These are phyloP conservation scores for Bibio marci DNA, from an alignment of 2,888 invertebrate genomes.

Conservation along the genomic window DNA sequence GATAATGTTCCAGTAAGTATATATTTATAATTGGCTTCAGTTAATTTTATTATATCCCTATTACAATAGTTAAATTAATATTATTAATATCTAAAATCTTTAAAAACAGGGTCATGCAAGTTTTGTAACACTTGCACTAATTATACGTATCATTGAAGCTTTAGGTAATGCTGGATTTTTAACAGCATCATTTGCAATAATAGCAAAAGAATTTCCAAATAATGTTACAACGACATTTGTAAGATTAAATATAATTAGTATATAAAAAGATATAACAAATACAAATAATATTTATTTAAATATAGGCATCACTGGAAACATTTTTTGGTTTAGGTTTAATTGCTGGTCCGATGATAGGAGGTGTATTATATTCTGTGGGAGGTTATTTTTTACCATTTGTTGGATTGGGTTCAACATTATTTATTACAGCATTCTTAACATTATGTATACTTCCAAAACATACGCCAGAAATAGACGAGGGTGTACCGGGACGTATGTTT, in stretches of 20 bases:
- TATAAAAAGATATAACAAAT: not conserved
- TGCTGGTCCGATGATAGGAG: constrained; percentile 81
- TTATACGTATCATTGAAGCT: constrained; percentile 66
- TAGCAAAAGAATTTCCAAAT: constrained; percentile 74
- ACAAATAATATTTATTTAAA: constrained; percentile 6
- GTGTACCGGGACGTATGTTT: constrained; percentile 40
- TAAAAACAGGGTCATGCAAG: constrained; percentile 39
- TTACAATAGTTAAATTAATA: too few relatives aligned
- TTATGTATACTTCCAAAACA: constrained; percentile 53
- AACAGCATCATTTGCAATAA: constrained; percentile 73
- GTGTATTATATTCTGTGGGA: constrained; percentile 60
- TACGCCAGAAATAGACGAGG: constrained; percentile 34
- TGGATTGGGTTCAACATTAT: constrained; percentile 55
- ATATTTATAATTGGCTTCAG: too few relatives aligned
- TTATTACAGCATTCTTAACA: constrained; percentile 58
- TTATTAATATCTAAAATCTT: too few relatives aligned
- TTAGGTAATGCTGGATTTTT: constrained; percentile 75
- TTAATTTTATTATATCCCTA: too few relatives aligned
- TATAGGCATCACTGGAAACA: constrained; percentile 63
- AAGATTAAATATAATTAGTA: constrained; percentile 27
- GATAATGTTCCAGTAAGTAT: constrained; percentile 11
- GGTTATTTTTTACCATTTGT: constrained; percentile 70
- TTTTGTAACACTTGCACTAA: constrained; percentile 61
- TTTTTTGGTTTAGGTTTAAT: constrained; percentile 78
- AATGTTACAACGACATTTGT: constrained; percentile 74